These are phyloP conservation scores for Xestia ashworthii DNA, from an alignment of 2,888 invertebrate species.

Conservation along the genomic window DNA sequence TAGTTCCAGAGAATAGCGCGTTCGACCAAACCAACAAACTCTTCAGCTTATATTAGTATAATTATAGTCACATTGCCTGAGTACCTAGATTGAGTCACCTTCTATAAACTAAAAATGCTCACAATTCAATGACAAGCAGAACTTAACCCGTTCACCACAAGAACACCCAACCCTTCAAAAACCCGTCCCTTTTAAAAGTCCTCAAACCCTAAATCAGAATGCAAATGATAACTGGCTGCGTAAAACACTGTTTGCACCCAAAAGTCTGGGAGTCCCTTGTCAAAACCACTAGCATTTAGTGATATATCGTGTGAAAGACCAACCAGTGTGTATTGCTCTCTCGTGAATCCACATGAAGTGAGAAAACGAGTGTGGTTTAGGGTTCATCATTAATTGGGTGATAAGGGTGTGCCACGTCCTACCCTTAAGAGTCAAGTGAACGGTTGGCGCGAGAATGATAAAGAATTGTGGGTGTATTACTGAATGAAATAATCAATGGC, in stretches of 20 bases:
- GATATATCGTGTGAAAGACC: slow-evolving; percentile 74
- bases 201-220: slow-evolving; percentile 60
- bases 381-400: slow-evolving; percentile 54
- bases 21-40: too few relatives aligned
- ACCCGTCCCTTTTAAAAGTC: slow-evolving; percentile 32
- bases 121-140: background rate
- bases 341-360: slow-evolving; percentile 37
- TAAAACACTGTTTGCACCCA: slow-evolving; percentile 63
- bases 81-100: too few relatives aligned
- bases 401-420: background rate
- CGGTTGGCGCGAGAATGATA: slow-evolving; percentile 38
- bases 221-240: slow-evolving; percentile 64
- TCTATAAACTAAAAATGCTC: too few relatives aligned
- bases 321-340: slow-evolving; percentile 61
- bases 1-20: too few relatives aligned
- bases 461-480: slow-evolving; percentile 32
- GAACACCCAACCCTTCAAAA: slow-evolving; percentile 8
- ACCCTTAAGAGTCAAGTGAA: slow-evolving; percentile 42
- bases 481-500: background rate
- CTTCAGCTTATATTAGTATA: too few relatives aligned
- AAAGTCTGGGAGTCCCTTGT: slow-evolving; percentile 75
- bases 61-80: too few relatives aligned
- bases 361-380: slow-evolving; percentile 44
- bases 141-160: background rate
- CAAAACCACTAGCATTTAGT: slow-evolving; percentile 78